Evolutionary conservation across 2,797 vertebrate genomes (phyloP), one percentile per base, ranked within the genome.

Genomic region (Takifugu ocellatus): DNA sequence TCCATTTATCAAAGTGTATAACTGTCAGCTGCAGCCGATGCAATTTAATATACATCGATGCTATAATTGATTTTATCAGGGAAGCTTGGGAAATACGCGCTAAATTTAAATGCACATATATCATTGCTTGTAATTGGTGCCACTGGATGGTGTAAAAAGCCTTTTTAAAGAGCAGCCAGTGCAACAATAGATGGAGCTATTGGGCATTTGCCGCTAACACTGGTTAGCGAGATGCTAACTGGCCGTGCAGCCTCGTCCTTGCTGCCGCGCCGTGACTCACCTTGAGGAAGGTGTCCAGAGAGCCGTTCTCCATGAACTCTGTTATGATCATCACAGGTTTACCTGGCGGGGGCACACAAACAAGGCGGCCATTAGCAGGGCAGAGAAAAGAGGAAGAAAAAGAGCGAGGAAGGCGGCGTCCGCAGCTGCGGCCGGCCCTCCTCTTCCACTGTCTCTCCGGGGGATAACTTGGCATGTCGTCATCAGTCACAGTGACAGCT

Each of bases 261-360:
- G 33, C 29, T 56, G 54, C 39, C 63, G 54, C 66, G 55, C 26
- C 1, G 5, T 49, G 59, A 75, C 90, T 90, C 78, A 92, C 91
- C 91, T 92, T 92, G 73, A 92, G 85, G 70, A 92, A 92, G 58
- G 88, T 88, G 73, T 92, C 90, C 84, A 92, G 83, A 60, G 91
- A 92, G 74, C 91, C 91, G 52, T 92, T 92, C 71, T 92, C 91
- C 91, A 92, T 92, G 83, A 89, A 92, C 81, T 92, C 91, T 0
- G 91, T 92, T 69, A 92, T 92, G 75, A 92, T 92, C 91, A 92
- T 92, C 85, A 92, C 90, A 0, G 90, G 91, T 68, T 92, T 92
- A 82, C 90, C 91, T 92, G 62, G 36, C n/a, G 57, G 61, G 77
- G 51, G 64, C 51, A 83, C 62, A 44, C 82, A 26, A 66, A 68